A percentile compares a stretch with the other conserved stretches of the same genome.
Conservation (phyloP, 2,888 invertebrate species). For the Tenthredo scrophulariae region DNA sequence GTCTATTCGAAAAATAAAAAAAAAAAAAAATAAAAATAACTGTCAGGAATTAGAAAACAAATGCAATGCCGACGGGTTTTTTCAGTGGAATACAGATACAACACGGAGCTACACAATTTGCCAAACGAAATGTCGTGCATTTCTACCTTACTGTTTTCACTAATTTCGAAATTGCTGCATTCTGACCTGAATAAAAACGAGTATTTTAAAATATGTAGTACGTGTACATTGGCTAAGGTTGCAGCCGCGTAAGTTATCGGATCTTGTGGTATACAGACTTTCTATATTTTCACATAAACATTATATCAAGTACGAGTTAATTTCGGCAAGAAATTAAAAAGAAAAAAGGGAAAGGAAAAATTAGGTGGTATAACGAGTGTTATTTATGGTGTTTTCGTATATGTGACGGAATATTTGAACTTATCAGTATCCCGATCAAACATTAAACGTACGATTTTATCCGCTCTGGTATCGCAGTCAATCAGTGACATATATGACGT, state of each 20-base stretch:
- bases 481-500: constrained; percentile 31
- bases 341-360: neutral
- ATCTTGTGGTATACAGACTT: neutral
- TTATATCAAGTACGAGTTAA: neutral
- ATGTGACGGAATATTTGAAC: neutral
- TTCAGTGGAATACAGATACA: neutral
- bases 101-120: neutral
- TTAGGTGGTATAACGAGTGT: neutral
- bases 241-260: neutral
- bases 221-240: neutral
- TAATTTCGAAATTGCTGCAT: neutral
- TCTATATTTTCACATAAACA: neutral
- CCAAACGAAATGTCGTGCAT: neutral
- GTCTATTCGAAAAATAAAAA: neutral
- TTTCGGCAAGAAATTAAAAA: neutral
- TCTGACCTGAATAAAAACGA: neutral
- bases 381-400: constrained; percentile 5
- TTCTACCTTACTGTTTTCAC: neutral
- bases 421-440: constrained; percentile 26
- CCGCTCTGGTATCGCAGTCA: constrained; percentile 32
- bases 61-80: neutral
- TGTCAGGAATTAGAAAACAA: too few species aligned
- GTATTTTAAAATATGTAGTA: neutral
- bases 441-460: constrained; percentile 21
- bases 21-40: neutral